phyloP scores from a whole-genome alignment of 2,888 invertebrate genomes.

The Baronia brevicornis region DNA sequence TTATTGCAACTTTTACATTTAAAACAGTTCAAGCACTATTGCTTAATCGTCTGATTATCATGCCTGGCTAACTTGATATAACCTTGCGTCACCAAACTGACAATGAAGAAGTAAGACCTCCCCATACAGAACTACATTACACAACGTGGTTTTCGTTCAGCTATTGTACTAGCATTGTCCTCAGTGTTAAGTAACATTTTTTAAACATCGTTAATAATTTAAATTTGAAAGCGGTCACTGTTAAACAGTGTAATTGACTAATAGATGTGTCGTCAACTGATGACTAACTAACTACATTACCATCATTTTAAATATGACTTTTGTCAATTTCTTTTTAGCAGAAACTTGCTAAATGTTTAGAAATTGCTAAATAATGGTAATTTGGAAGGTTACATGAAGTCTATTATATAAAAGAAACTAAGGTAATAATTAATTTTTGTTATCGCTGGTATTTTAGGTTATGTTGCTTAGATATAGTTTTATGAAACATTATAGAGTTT shows the following conservation, averaged over 20 bases:
- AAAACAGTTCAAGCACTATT: conserved; percentile 48
- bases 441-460: too few species aligned
- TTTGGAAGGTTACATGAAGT: too few species aligned
- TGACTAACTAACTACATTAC: conserved; percentile 3
- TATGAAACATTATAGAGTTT: too few species aligned
- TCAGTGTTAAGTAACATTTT: conserved; percentile 8
- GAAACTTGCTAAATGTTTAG: too few species aligned
- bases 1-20: conserved; percentile 58
- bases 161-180: conserved; percentile 3
- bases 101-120: conserved; percentile 6
- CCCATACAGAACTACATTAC: conserved; percentile 8
- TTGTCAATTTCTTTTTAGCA: too few species aligned
- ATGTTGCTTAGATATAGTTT: too few species aligned
- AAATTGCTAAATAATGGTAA: too few species aligned
- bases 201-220: not conserved
- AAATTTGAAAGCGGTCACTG: conserved; percentile 2
- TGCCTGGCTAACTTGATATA: conserved; percentile 21
- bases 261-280: not conserved
- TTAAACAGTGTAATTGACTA: conserved; percentile 2
- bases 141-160: conserved; percentile 8
- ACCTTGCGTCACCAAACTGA: conserved; percentile 23
- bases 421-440: too few species aligned
- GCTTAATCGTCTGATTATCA: conserved; percentile 25
- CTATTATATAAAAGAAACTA: too few species aligned
- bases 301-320: too few species aligned